Evolutionary conservation across 35 echinoderm and acorn worm species (phyloP).

Genomic region (Apostichopus parvimensis): DNA sequence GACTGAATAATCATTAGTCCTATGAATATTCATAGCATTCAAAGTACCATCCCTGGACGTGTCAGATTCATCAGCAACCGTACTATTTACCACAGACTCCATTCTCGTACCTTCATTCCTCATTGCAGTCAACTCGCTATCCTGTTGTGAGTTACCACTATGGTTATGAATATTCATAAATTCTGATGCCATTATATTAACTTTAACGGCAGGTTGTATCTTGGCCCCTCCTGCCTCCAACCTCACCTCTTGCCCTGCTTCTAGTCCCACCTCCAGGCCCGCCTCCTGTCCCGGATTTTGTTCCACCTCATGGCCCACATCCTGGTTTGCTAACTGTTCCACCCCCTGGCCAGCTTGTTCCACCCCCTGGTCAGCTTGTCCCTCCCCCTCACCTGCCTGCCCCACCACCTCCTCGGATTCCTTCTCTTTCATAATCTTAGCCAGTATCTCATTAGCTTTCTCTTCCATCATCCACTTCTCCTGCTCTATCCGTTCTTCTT

Average conservation of each 20-base stretch:
- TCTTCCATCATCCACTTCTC: conserved; percentile 62
- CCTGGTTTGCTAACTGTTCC: too few species aligned
- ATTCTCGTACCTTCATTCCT: neutral
- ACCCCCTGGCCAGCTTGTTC: too few species aligned
- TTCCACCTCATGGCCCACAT: neutral
- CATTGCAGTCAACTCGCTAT: neutral
- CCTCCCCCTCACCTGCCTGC: neutral
- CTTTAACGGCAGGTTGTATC: conserved; percentile 8
- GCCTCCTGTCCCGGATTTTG: neutral
- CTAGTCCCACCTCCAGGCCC: too few species aligned
- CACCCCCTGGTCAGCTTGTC: too few species aligned
- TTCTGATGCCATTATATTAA: neutral
- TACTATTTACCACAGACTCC: neutral
- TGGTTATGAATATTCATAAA: conserved; percentile 11
- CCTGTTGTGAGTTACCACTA: neutral
- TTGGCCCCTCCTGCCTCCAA: neutral
- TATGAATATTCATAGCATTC: neutral
- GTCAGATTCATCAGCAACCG: neutral
- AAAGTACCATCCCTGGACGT: neutral
- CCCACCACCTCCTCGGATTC: neutral
- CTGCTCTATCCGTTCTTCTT: conserved; percentile 68
- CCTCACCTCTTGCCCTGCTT: too few species aligned
- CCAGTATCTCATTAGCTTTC: conserved; percentile 84
- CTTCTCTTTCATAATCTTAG: conserved; percentile 73
- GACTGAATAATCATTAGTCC: neutral